Base-by-base conservation (phyloP, 2,888 invertebrate species). In the Pinctada fucata region DNA sequence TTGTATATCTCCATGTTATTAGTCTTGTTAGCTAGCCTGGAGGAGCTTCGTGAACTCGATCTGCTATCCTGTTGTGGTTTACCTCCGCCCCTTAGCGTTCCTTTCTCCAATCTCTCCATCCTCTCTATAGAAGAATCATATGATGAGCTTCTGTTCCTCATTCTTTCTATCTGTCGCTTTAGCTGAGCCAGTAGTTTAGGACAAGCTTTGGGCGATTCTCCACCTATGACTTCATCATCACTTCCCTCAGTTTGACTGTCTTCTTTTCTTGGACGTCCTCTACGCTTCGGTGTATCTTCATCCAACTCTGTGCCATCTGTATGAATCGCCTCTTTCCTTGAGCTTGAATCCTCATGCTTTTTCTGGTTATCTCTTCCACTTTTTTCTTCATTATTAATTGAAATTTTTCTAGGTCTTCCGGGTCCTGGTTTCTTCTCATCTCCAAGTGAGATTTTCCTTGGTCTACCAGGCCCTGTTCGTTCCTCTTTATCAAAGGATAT, bases 71-170 rank as follows among this genome's bases (percentile, higher is more conserved):
- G 58, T 58, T 10, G 58, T 0, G 58, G 58, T 58, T 10, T 6
- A 10, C 58, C 58, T 58, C 58, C 58, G 6, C 58, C 58, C 58
- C 58, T 6, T 58, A 58, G 13, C 58, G 58, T 58, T 1, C 58
- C 58, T 13, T 58, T 58, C 13, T 58, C 58, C 13, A 58, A 13
- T 13, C 58, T 58, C 58, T 58, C 58, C 58, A 58, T 58, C 13
- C 58, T 58, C 13, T 58, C 58, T 6, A 58, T 58, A 58, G 58
- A 58, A 13, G 58, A 58, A 13, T 58, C 58, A 13, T 58, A 58
- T 58, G 58, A 58, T 58, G 58, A 58, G 13, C 58, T 58, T 13
- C 58, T 58, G 58, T 58, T 58, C 58, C 58, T 58, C 58, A 58
- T 58, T 58, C 58, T 58, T 13, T 58, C 8, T 58, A 58, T 13